Percentiles rank a stretch among this genome's conserved stretches.
Conservation (phyloP, 2,113 vertebrate genomes). For the Malurus cyaneus region DNA sequence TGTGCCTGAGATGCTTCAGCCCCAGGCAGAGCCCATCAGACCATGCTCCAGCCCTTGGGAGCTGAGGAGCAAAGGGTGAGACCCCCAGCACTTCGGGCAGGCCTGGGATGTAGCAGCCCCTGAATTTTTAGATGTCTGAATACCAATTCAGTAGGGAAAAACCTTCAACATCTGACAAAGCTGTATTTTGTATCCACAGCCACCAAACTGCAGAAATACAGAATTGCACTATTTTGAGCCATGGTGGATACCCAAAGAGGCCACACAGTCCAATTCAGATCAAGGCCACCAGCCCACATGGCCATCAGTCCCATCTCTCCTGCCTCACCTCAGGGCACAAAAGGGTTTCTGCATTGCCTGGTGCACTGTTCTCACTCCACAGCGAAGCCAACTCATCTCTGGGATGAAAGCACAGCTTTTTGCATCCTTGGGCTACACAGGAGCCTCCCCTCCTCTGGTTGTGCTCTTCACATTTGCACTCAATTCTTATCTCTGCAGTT, state of each 20-base stretch:
- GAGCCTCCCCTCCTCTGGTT: background rate
- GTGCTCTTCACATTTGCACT: background rate
- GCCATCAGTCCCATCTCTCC: background rate
- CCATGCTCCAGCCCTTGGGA: background rate
- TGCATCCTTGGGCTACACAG: background rate
- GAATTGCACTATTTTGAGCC: background rate
- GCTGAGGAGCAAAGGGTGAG: background rate
- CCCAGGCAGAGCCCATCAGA: background rate
- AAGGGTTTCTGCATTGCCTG: background rate
- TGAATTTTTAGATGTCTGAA: background rate
- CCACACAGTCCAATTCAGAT: background rate
- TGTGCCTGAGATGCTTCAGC: background rate
- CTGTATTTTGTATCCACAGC: background rate
- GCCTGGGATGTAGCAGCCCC: background rate
- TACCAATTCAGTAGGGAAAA: background rate
- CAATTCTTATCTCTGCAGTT: background rate
- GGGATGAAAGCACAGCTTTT: background rate
- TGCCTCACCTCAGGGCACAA: background rate
- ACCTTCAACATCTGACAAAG: background rate
- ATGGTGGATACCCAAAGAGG: background rate
- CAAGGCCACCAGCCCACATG: fast-evolving
- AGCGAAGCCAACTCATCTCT: background rate
- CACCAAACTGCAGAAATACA: background rate
- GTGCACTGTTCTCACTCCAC: background rate
- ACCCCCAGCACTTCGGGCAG: background rate